Conservation (phyloP, 2,113 vertebrate genomes). For the Tragelaphus strepsiceros region DNA sequence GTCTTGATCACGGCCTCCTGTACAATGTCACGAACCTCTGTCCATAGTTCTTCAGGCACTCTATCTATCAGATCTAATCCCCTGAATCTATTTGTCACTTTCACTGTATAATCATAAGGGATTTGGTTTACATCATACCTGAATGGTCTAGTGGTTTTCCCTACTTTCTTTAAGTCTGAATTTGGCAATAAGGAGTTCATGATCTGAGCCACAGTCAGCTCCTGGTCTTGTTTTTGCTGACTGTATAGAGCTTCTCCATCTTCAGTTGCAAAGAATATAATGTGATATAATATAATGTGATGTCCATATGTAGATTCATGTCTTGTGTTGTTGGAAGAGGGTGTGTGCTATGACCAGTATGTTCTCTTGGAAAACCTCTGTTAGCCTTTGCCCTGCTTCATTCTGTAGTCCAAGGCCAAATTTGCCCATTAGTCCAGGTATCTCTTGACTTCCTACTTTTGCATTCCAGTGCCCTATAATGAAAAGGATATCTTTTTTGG, state of each 20-base stretch:
- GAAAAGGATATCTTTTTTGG: neutral
- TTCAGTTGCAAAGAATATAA: neutral
- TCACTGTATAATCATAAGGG: neutral
- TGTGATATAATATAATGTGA: no score
- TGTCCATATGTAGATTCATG: no score
- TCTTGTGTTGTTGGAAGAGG: neutral
- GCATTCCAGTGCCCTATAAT: neutral
- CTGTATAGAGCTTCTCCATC: neutral
- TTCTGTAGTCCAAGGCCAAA: neutral
- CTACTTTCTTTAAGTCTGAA: neutral
- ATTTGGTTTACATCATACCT: neutral
- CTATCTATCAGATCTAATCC: neutral
- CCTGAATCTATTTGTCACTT: neutral
- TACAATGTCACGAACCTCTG: neutral
- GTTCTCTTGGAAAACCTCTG: neutral
- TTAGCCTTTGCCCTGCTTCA: neutral
- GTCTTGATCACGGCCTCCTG: neutral
- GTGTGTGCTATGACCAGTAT: neutral
- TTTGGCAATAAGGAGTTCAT: neutral
- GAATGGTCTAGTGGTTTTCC: neutral
- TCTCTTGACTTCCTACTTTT: neutral
- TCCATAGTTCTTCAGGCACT: neutral
- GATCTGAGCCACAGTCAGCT: neutral
- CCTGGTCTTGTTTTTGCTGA: neutral
- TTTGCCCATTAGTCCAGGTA: neutral